These are phyloP conservation scores for Lepus europaeus DNA, from an alignment of 2,113 vertebrate genomes.

Conservation along the genomic window DNA sequence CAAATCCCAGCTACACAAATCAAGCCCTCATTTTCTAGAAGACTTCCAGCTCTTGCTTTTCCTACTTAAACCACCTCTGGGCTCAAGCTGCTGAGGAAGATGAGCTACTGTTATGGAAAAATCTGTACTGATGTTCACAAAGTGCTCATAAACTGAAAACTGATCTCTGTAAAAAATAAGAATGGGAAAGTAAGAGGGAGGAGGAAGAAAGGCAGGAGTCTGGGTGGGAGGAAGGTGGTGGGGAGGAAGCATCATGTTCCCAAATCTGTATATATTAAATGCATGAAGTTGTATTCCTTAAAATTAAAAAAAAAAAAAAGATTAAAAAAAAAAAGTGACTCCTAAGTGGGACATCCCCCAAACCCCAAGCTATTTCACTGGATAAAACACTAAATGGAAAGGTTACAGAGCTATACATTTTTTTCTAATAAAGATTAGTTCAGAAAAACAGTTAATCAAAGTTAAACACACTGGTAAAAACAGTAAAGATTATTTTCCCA, in stretches of 20 bases:
- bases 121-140: constrained; percentile 33
- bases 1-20: not conserved
- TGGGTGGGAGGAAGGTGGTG: too few relatives aligned
- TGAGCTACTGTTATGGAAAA: constrained; percentile 8
- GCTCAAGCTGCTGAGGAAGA: not conserved
- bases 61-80: constrained; percentile 10
- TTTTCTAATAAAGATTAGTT: constrained; percentile 49
- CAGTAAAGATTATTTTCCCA: constrained; percentile 55
- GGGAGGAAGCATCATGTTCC: too few relatives aligned
- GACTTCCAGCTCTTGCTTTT: not conserved
- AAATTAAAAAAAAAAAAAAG: too few relatives aligned
- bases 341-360: constrained; percentile 8
- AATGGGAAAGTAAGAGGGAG: too few relatives aligned
- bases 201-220: too few relatives aligned
- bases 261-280: too few relatives aligned
- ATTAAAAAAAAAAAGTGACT: not conserved
- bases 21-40: not conserved
- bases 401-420: not conserved
- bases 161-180: too few relatives aligned
- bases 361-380: not conserved
- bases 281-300: too few relatives aligned
- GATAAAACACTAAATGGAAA: constrained; percentile 35
- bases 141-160: not conserved
- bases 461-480: constrained; percentile 24
- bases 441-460: constrained; percentile 47